phyloP scores from a whole-genome alignment of 2,113 vertebrate species.

The Peucedramus taeniatus region DNA sequence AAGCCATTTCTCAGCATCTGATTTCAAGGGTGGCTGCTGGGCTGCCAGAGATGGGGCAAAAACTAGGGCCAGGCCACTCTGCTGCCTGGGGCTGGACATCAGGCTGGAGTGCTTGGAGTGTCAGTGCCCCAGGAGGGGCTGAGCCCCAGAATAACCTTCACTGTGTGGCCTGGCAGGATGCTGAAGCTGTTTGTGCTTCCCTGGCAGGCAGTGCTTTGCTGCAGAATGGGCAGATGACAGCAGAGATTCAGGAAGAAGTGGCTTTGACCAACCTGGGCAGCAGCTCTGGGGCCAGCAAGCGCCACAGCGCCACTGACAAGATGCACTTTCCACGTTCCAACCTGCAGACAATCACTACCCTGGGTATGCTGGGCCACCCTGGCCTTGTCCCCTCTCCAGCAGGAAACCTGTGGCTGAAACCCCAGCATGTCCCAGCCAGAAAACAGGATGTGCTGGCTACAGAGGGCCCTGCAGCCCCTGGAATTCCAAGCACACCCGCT shows the following conservation, averaged over 20 bases:
- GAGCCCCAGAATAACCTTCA: not conserved
- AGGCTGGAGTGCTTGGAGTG: not conserved
- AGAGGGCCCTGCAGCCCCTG: not conserved
- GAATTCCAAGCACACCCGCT: not conserved
- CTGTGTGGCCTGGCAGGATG: not conserved
- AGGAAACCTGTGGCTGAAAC: not conserved
- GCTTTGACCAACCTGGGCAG: conserved; percentile 85
- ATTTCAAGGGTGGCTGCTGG: not conserved
- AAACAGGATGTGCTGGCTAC: not conserved
- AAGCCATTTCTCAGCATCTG: conserved; percentile 21
- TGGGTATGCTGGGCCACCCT: conserved; percentile 75
- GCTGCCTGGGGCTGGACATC: not conserved
- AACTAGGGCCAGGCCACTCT: not conserved
- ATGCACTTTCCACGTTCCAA: conserved; percentile 85
- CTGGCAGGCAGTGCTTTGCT: conserved; percentile 80
- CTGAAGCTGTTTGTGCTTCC: not conserved
- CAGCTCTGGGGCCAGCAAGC: conserved; percentile 80
- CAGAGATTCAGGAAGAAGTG: conserved; percentile 94
- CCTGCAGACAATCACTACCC: conserved; percentile 91
- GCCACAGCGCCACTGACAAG: conserved; percentile 87
- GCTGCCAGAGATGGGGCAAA: not conserved
- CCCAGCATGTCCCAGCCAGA: not conserved
- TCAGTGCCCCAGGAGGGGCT: not conserved
- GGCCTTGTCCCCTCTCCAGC: not conserved
- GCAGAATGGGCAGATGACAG: conserved; percentile 89